Evolutionary conservation across 2,888 invertebrate species (phyloP), one percentile per base, ranked within the genome.

Genomic region (Polymixis flavicincta): DNA sequence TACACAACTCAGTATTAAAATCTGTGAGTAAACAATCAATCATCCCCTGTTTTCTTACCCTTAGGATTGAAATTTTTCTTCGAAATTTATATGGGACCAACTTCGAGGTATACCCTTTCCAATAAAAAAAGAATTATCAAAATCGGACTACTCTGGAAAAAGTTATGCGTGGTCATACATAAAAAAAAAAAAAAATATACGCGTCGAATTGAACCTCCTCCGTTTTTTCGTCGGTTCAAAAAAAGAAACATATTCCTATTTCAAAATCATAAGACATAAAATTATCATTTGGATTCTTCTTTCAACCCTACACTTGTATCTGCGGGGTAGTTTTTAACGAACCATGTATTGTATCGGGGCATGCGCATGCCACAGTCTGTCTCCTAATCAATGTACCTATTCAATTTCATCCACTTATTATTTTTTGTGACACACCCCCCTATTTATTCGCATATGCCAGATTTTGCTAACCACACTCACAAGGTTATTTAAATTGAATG

Each of bases 331-430:
- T 89, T 91, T 94, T 93, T 95, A 94, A 95, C 91, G 93, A 95
- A 95, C 93, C 92, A 93, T 87, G 89, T 92, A 94, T 94, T 93
- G 94, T 94, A 89, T 82, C 83, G 82, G 80, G 80, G 86, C 85
- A 85, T 80, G 83, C 84, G 86, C 85, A 84, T 81, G 83, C 85
- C 83, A 85, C 89, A 89, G 88, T 90, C 86, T 87, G 86, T 72
- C 77, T 89, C 86, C 90, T 93, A 93, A 96, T 95, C 94, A 95
- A 91, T 63, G 81, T 81, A 55, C 55, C 66, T 66, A 95, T 95
- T 95, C 94, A 94, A 93, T 95, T 92, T 91, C 93, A 94, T 89
- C 91, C 92, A 93, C 92, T 93, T 92, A 92, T 91, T 92, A 91
- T 82, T 92, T 92, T 90, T 91, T 92, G 90, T 91, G 91, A 93